Percentiles rank a stretch among this genome's conserved stretches.
Evolutionary conservation across 2,888 invertebrate species (phyloP).

Genomic region (Pasiphila rectangulata): DNA sequence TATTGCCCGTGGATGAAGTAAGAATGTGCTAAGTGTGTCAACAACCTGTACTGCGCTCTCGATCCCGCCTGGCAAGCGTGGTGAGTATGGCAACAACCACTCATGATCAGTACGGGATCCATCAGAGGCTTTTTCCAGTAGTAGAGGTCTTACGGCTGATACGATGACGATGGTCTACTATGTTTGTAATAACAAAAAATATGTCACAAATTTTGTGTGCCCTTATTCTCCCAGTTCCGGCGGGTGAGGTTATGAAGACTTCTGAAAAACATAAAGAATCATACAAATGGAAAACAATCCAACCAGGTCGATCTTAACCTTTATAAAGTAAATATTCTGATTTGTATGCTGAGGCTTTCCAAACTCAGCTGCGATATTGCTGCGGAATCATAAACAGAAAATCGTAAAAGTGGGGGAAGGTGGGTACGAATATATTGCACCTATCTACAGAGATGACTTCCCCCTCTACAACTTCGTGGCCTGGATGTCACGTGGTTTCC

Average conservation of each 20-base stretch:
- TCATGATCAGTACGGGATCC: too few species aligned
- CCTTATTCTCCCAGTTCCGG: neutral
- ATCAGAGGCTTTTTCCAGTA: too few species aligned
- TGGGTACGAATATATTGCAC: neutral
- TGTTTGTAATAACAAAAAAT: too few species aligned
- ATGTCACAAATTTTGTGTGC: neutral
- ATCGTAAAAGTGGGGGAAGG: conserved; percentile 25
- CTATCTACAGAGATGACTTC: neutral
- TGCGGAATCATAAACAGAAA: conserved; percentile 58
- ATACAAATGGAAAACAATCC: conserved; percentile 7
- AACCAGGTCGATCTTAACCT: conserved; percentile 15
- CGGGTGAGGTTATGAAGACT: neutral
- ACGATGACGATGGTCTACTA: too few species aligned
- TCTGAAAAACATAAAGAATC: too few species aligned
- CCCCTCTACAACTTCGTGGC: neutral
- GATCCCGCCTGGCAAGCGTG: too few species aligned
- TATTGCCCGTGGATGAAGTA: too few species aligned
- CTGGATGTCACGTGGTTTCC: too few species aligned
- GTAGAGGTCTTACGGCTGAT: too few species aligned
- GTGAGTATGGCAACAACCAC: too few species aligned
- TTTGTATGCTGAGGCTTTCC: conserved; percentile 20
- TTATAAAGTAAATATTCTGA: conserved; percentile 19
- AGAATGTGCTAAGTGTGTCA: too few species aligned
- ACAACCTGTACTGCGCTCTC: too few species aligned
- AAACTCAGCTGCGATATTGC: conserved; percentile 45